Percentiles rank a stretch among this genome's conserved stretches.
These are phyloP conservation scores for Diglossa cyanea DNA, from an alignment of 2,797 vertebrate species.

Conservation along the genomic window DNA sequence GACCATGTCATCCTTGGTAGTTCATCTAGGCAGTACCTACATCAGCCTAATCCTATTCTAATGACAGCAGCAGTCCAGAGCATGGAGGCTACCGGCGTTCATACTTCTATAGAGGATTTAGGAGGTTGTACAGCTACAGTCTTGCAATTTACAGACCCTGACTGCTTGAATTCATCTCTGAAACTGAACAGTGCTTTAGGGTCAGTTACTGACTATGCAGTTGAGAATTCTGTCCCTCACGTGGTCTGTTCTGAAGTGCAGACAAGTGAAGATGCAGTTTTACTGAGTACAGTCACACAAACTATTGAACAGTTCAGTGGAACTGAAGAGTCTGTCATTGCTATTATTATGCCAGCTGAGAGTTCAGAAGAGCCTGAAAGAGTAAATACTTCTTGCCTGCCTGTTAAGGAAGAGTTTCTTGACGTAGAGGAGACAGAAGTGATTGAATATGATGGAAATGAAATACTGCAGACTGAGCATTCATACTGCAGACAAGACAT, in stretches of 20 bases:
- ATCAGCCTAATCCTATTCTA: conserved; percentile 24
- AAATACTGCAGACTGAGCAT: conserved; percentile 79
- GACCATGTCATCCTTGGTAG: conserved; percentile 2
- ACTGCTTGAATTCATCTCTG: conserved; percentile 55
- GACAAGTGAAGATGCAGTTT: conserved; percentile 58
- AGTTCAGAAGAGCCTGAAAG: conserved; percentile 46
- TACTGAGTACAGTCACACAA: conserved; percentile 72
- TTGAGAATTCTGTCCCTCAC: conserved; percentile 14
- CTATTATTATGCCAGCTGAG: conserved; percentile 73
- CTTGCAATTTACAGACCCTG: conserved; percentile 54
- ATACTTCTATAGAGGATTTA: background rate
- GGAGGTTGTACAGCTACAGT: conserved; percentile 57
- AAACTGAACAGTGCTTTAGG: conserved; percentile 35
- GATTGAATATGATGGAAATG: conserved; percentile 44
- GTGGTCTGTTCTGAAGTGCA: conserved; percentile 61
- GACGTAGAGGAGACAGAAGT: conserved; percentile 42
- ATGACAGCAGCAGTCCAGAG: conserved; percentile 7
- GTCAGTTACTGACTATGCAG: conserved; percentile 32
- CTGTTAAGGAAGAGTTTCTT: conserved; percentile 45
- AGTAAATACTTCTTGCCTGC: conserved; percentile 41
- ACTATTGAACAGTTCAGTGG: conserved; percentile 66
- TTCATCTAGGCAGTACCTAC: background rate
- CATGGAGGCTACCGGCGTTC: background rate
- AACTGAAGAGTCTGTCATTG: conserved; percentile 70
- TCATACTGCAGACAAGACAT: conserved; percentile 83